A percentile compares a stretch with the other conserved stretches of the same genome.
Conservation (phyloP, 2,888 invertebrate species). For the Apodemia duryi region DNA sequence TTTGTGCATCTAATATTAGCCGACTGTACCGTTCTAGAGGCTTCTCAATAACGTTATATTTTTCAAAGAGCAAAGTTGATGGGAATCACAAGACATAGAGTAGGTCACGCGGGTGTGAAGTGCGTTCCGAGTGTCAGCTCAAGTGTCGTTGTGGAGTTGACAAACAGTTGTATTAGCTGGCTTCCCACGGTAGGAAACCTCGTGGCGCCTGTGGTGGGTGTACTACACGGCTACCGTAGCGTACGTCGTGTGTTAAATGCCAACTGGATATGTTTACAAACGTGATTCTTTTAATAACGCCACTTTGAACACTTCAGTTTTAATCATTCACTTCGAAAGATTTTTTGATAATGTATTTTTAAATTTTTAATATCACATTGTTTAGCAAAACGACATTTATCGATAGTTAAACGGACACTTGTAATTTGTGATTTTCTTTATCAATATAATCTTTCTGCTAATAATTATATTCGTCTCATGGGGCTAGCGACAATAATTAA, state of each 20-base stretch:
- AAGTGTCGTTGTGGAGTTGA: constrained; percentile 37
- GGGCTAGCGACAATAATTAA: no score
- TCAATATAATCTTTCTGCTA: no score
- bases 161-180: constrained; percentile 37
- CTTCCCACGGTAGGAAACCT: constrained; percentile 36
- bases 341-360: no score
- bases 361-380: no score
- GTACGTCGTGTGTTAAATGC: constrained; percentile 16
- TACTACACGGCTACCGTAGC: constrained; percentile 25
- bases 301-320: not conserved
- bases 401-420: no score
- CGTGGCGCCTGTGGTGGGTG: constrained; percentile 34
- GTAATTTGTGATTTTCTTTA: no score
- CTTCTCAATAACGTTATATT: constrained; percentile 9
- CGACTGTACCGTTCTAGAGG: not conserved
- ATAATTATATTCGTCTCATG: no score
- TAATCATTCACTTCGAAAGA: no score
- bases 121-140: constrained; percentile 33
- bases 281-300: constrained; percentile 1
- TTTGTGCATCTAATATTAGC: not conserved
- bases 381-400: no score
- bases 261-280: constrained; percentile 17
- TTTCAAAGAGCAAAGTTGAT: not conserved
- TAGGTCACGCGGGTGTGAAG: constrained; percentile 19
- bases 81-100: constrained; percentile 17